phyloP scores from a whole-genome alignment of 2,113 vertebrate species.

The Corythornis cristatus region DNA sequence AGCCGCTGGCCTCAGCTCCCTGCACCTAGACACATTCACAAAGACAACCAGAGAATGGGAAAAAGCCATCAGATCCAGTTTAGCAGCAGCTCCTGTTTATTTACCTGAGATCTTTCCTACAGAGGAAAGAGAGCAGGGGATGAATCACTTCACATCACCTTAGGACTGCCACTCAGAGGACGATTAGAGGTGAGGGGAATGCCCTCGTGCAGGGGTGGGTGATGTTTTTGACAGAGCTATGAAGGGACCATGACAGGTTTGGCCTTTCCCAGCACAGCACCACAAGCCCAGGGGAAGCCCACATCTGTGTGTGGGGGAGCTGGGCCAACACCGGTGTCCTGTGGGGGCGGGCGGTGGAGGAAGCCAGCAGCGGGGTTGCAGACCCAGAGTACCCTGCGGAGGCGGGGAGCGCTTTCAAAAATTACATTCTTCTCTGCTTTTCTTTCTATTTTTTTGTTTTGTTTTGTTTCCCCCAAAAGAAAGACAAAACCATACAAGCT shows the following conservation, averaged over 20 bases:
- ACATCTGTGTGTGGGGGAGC: conserved; percentile 58
- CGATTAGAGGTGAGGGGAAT: neutral
- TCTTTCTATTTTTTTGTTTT: neutral
- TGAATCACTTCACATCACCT: neutral
- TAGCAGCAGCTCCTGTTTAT: conserved; percentile 62
- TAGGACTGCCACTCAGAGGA: neutral
- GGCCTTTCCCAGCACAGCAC: conserved; percentile 51
- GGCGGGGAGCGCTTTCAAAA: neutral
- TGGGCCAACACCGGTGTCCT: conserved; percentile 10
- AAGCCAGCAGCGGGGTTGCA: conserved; percentile 2
- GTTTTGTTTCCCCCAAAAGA: neutral
- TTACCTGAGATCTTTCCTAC: conserved; percentile 12
- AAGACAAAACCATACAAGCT: neutral
- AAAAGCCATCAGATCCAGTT: neutral
- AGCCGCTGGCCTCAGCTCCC: neutral
- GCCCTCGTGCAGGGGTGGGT: neutral
- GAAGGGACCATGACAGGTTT: neutral
- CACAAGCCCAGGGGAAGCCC: conserved; percentile 22
- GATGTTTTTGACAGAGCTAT: neutral
- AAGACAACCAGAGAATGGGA: neutral
- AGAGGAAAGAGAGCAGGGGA: neutral
- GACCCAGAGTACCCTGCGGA: neutral
- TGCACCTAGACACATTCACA: conserved; percentile 41
- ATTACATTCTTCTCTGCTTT: conserved; percentile 5
- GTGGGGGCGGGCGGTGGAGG: neutral